A percentile compares a stretch with the other conserved stretches of the same genome.
phyloP scores from a whole-genome alignment of 1,140 invertebrate species.

The Anagrus nilaparvatae region DNA sequence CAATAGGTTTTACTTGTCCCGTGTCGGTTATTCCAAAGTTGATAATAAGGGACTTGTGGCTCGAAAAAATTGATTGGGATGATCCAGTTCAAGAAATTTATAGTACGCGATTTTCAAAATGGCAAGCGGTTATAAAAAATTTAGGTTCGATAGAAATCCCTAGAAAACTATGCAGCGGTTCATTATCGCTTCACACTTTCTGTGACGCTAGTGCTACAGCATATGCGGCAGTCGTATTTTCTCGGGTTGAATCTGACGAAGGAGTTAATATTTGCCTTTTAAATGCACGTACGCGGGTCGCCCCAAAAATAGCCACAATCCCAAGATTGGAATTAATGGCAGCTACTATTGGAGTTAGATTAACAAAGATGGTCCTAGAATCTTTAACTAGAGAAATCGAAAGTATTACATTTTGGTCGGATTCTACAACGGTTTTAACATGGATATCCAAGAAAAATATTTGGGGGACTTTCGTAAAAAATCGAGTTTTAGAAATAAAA shows the following conservation, averaged over 20 bases:
- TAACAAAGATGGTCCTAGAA: not conserved
- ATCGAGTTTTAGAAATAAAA: slow-evolving; percentile 13
- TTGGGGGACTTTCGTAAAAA: slow-evolving; percentile 13
- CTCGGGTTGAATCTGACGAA: slow-evolving; percentile 15
- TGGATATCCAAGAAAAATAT: slow-evolving; percentile 11
- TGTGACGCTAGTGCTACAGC: slow-evolving; percentile 23
- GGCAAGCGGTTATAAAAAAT: slow-evolving; percentile 25
- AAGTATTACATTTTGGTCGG: no score
- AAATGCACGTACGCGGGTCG: slow-evolving; percentile 7
- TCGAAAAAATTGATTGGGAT: slow-evolving; percentile 22
- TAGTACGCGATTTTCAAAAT: no score
- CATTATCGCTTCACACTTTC: no score
- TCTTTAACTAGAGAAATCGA: slow-evolving; percentile 9
- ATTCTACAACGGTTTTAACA: slow-evolving; percentile 9
- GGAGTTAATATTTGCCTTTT: not conserved
- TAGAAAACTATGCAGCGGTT: no score
- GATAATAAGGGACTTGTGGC: slow-evolving; percentile 21
- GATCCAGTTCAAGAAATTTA: slow-evolving; percentile 8
- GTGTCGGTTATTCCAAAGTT: slow-evolving; percentile 20
- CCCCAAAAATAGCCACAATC: slow-evolving; percentile 8
- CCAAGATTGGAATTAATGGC: slow-evolving; percentile 13
- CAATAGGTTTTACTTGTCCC: slow-evolving; percentile 26
- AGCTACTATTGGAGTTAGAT: slow-evolving; percentile 6
- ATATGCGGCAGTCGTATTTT: slow-evolving; percentile 24
- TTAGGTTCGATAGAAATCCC: no score